These are phyloP conservation scores for Drosophila baimaii DNA, from an alignment of 1,140 invertebrate genomes.

Conservation along the genomic window DNA sequence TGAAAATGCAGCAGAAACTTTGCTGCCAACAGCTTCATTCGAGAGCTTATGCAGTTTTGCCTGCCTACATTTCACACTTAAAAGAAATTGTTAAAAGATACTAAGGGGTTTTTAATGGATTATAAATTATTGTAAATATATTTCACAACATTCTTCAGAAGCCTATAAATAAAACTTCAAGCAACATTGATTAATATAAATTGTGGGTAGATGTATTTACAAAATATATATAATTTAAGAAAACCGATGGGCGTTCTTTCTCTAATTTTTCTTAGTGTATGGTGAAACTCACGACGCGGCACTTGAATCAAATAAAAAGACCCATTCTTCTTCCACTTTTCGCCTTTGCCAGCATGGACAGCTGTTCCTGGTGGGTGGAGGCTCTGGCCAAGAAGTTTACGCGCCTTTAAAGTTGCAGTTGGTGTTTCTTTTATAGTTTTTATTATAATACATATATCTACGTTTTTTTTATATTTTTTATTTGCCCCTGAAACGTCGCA, in stretches of 20 bases:
- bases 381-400: conserved; percentile 23
- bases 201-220: too few species aligned
- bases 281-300: conserved; percentile 23
- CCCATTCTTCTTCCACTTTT: conserved; percentile 19
- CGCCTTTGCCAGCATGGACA: conserved; percentile 27
- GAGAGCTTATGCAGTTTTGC: conserved; percentile 47
- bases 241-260: too few species aligned
- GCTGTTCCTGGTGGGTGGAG: conserved; percentile 4
- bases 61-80: conserved; percentile 25
- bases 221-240: background rate
- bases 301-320: conserved; percentile 30
- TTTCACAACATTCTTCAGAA: too few species aligned
- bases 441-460: conserved; percentile 3
- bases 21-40: conserved; percentile 21
- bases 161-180: background rate
- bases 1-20: conserved; percentile 65
- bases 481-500: conserved; percentile 20
- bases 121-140: background rate
- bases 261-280: conserved; percentile 16
- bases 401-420: conserved; percentile 35
- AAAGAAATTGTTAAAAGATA: conserved; percentile 6
- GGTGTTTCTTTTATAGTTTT: conserved; percentile 18
- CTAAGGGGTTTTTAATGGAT: background rate
- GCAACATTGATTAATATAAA: background rate
- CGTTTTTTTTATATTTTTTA: conserved; percentile 4